Base-by-base conservation (phyloP, 2,888 invertebrate species). In the Apocheima hispidaria region DNA sequence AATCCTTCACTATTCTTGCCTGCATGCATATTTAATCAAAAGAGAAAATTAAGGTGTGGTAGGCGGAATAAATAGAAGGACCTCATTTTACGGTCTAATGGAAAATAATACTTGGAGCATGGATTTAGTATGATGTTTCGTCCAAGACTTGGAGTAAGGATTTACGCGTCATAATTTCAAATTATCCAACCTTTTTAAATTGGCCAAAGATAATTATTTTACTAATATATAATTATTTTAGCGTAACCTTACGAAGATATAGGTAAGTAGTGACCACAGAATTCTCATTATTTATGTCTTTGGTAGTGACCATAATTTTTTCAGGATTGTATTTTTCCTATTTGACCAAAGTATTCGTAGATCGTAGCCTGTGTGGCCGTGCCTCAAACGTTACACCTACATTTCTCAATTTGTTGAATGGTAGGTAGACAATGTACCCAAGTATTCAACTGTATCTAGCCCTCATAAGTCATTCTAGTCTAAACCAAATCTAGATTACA, bases 21-120 rank as follows among this genome's bases (percentile, higher is more conserved):
- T 36, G 44, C 21, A 21, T 60, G 49, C 54, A 60, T 60, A 50
- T 40, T 55, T 43, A 51, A 60, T 23, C 44, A 50, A 38, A 9
- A 30, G 40, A 46, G 50, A 50, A 57, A 21, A 51, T 50, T n/a
- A 57, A 57, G 50, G 36, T 44, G 44, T 9, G 20, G 23, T 36
- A 1, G 35, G 7, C 18, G 16, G 35, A 57, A 41, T n/a, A n/a
- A 21, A 41, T 41, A n/a, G 21, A n/a, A 21, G 21, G 20, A 21
- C 21, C 21, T 12, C 4, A 12, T 21, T 21, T 21, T n/a, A 21
- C 41, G 21, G n/a, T 20, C 38, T 10, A 12, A 4, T 41, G 21
- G 6, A 41, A 21, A 21, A 12, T 7, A 12, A 14, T 20, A 40
- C 3, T 10, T 2, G 12, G 20, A 12, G 20, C n/a, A n/a, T n/a